Conservation (phyloP, 2,113 vertebrate species). For the Lophura nycthemera region DNA sequence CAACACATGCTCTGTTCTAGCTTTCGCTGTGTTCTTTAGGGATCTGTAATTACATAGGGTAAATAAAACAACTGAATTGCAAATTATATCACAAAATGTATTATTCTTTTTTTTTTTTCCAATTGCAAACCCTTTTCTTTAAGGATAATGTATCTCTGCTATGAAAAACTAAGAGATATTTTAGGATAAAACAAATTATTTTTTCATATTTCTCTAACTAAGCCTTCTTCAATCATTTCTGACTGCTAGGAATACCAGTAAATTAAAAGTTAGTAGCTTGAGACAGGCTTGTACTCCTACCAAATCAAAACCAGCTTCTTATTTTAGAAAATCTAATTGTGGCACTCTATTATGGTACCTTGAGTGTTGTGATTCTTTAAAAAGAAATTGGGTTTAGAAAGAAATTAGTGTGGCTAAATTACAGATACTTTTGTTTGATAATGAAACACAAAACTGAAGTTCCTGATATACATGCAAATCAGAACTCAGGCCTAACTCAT, state of each 20-base stretch:
- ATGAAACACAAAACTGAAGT: background rate
- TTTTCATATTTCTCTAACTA: background rate
- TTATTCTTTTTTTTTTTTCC: background rate
- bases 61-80: background rate
- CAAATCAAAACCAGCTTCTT: slow-evolving; percentile 12
- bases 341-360: background rate
- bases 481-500: background rate
- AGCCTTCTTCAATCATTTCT: slow-evolving; percentile 16
- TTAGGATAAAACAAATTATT: background rate
- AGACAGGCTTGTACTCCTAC: slow-evolving; percentile 19
- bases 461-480: background rate
- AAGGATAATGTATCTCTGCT: background rate
- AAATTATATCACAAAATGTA: background rate
- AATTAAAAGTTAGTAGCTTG: slow-evolving; percentile 46
- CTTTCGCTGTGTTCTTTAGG: background rate
- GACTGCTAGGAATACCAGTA: slow-evolving; percentile 13
- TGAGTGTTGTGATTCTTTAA: background rate
- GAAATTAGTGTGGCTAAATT: background rate
- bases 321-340: slow-evolving; percentile 24
- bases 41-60: background rate
- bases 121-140: background rate
- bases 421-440: background rate
- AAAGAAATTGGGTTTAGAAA: background rate
- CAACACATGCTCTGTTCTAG: background rate
- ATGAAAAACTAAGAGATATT: background rate